Evolutionary conservation across 1,140 invertebrate genomes (phyloP), one percentile per base, ranked within the genome.

Genomic region (Eumaeus atala): DNA sequence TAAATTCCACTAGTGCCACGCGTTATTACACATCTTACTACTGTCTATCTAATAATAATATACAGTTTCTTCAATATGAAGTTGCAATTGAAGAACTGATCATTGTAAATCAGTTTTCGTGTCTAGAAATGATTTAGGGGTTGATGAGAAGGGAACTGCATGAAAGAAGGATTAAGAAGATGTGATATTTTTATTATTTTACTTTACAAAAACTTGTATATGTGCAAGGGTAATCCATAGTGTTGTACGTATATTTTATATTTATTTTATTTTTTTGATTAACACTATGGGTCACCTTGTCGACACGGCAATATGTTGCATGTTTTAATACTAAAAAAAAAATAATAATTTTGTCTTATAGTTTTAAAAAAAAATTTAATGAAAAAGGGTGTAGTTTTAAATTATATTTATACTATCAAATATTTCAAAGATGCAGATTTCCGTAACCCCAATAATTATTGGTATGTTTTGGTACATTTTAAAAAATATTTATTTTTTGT

Each of bases 111-210:
- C 56, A 54, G 44, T 61, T 60, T 60, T 57, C 35, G 57, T 59
- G 58, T 65, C 55, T 60, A 63, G 57, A 56, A 51, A 57, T 54
- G 55, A 61, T 51, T 56, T 58, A 50, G 63, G 77, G 70, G 72
- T 64, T 61, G 64, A 44, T 56, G 62, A 57, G 54, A 56, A 66
- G 67, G 70, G 75, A 71, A 75, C 77, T 84, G 80, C 80, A 78
- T 67, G 71, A 54, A 38, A 42, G 71, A 79, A 76, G 72, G 71
- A 80, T 83, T 67, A 77, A 67, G 10, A 44, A 77, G 69, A 79
- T 84, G 80, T 84, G 80, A 84, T 84, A 81, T 79, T 79, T 83
- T 77, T 66, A 72, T 80, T 75, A 73, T 74, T 77, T 61, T 42
- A 54, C 51, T 18, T 50, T 36, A 66, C 67, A 74, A 67, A 65